phyloP scores from a whole-genome alignment of 2,888 invertebrate species.

The Pristionchus mayeri region DNA sequence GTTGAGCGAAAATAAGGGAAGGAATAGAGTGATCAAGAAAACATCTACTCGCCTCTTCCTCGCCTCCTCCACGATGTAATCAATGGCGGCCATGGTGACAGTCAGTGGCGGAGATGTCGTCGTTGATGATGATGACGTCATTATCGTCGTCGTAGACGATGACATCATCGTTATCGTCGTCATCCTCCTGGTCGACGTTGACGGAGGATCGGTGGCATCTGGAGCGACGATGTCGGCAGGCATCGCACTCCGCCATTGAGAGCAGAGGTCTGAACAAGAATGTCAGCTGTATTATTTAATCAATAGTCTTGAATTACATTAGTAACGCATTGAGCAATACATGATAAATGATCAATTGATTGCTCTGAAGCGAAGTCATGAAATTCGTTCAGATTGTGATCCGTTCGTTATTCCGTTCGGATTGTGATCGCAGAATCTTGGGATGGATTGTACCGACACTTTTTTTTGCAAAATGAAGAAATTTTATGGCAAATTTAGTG shows the following conservation, averaged over 20 bases:
- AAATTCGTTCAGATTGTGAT: no score
- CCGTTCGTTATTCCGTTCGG: not conserved
- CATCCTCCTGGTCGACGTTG: not conserved
- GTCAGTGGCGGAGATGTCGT: not conserved
- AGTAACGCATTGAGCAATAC: no score
- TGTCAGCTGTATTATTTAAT: not conserved
- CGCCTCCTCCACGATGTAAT: not conserved
- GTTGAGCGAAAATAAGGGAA: no score
- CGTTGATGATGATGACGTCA: not conserved
- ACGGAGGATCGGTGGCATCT: not conserved
- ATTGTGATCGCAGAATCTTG: no score
- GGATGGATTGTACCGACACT: no score
- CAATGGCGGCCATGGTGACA: not conserved
- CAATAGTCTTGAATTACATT: not conserved
- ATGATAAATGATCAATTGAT: no score
- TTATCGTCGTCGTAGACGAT: not conserved
- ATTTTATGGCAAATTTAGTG: not conserved
- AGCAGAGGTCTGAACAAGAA: conserved; percentile 1
- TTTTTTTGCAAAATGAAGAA: not conserved
- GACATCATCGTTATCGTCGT: not conserved
- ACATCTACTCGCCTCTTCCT: not conserved
- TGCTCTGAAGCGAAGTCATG: no score
- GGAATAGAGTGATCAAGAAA: no score
- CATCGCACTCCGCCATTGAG: conserved; percentile 25
- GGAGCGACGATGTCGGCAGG: conserved; percentile 10